These are phyloP conservation scores for Sebastes vulpes DNA, from an alignment of 2,797 vertebrate species.

Conservation along the genomic window DNA sequence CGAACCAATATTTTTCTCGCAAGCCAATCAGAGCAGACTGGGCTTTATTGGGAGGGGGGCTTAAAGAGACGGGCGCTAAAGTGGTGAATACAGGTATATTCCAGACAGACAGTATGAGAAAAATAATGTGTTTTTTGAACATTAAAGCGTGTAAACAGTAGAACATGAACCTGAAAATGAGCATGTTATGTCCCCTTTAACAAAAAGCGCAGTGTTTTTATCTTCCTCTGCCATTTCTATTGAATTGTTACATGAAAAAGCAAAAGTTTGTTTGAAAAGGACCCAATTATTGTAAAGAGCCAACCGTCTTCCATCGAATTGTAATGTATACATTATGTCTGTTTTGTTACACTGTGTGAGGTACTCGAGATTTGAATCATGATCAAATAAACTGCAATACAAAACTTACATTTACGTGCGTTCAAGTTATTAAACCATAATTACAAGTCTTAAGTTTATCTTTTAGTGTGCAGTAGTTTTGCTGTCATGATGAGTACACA, in stretches of 20 bases:
- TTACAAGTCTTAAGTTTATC: not conserved
- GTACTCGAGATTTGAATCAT: slow-evolving; percentile 42
- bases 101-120: too few relatives aligned
- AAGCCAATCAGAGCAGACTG: too few relatives aligned
- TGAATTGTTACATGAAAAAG: not conserved
- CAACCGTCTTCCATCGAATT: not conserved
- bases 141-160: too few relatives aligned
- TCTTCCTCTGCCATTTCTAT: slow-evolving; percentile 10
- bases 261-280: slow-evolving; percentile 7
- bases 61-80: too few relatives aligned
- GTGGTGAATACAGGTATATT: too few relatives aligned
- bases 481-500: not conserved
- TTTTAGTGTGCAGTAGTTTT: fast-evolving
- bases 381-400: slow-evolving; percentile 61
- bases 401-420: not conserved
- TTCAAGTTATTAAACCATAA: not conserved
- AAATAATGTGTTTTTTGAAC: too few relatives aligned
- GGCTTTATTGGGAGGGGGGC: too few relatives aligned
- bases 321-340: slow-evolving; percentile 5
- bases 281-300: not conserved
- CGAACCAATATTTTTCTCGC: too few relatives aligned
- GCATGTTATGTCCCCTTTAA: not conserved
- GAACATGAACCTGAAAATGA: too few relatives aligned
- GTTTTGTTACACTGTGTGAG: slow-evolving; percentile 39
- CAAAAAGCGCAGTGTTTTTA: not conserved